Percentiles rank a stretch among this genome's conserved stretches.
Conservation (phyloP, 2,113 vertebrate genomes). For the Vulpes ferrilata region DNA sequence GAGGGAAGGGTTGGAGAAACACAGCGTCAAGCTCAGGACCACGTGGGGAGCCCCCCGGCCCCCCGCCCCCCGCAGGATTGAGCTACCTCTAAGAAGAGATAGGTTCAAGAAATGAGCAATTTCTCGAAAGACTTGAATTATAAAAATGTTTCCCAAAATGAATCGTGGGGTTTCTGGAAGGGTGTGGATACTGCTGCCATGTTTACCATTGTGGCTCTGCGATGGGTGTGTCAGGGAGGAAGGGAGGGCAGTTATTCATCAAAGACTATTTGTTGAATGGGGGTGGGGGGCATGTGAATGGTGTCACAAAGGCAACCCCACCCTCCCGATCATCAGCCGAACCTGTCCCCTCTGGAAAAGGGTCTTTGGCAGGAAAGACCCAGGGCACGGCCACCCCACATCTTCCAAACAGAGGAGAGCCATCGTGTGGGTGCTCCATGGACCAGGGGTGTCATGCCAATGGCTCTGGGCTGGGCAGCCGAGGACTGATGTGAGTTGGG, state of each 20-base stretch:
- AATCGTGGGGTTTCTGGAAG: slow-evolving; percentile 17
- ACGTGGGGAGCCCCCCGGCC: not conserved
- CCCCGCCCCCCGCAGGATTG: not conserved
- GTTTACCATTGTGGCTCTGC: not conserved
- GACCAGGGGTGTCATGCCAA: not conserved
- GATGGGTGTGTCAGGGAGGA: not conserved
- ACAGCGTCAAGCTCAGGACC: not conserved
- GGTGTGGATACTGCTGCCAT: not conserved
- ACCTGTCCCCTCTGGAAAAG: not conserved
- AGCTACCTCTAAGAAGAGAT: not conserved
- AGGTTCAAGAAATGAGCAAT: not conserved
- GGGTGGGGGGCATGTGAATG: not conserved
- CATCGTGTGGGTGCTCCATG: fast-evolving
- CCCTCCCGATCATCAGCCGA: not conserved
- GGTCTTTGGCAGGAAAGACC: not conserved
- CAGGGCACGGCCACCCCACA: not conserved
- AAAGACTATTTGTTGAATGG: not conserved
- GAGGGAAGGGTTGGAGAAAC: not conserved
- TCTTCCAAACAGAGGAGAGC: not conserved
- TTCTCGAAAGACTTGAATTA: slow-evolving; percentile 42
- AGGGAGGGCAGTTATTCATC: not conserved
- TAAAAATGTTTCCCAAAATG: not conserved
- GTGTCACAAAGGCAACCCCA: not conserved
- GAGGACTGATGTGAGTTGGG: not conserved
- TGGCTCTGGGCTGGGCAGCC: not conserved